Conservation (phyloP, 2,888 invertebrate species). For the Cephus pulcher region DNA sequence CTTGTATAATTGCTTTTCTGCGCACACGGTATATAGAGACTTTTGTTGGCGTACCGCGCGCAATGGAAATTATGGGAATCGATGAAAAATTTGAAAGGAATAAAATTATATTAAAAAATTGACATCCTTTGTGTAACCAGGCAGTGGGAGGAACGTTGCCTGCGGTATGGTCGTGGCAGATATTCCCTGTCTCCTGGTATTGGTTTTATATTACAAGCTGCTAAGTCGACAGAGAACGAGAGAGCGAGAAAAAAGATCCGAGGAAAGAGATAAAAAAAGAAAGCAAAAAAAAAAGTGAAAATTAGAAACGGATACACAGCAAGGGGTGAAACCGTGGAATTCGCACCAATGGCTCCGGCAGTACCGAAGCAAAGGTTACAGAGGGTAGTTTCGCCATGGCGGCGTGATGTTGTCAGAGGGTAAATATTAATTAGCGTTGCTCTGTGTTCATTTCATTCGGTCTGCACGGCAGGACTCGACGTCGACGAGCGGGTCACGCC, state of each 20-base stretch:
- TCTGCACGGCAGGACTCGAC: conserved; percentile 21
- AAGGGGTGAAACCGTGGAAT: background rate
- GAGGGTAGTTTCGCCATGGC: conserved; percentile 39
- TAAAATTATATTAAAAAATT: background rate
- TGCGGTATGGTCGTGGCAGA: no score
- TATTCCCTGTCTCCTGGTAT: background rate
- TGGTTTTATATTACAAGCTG: background rate
- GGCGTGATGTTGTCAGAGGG: conserved; percentile 59
- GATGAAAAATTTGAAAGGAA: background rate
- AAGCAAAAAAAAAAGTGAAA: conserved; percentile 7
- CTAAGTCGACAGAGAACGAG: background rate
- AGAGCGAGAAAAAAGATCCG: background rate
- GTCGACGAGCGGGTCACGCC: conserved; percentile 16
- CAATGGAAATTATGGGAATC: background rate
- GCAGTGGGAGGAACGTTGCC: no score
- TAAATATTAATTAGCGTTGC: conserved; percentile 65
- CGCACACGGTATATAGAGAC: background rate
- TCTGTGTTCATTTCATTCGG: conserved; percentile 58
- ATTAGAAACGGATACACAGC: background rate
- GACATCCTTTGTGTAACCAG: background rate
- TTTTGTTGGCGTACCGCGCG: background rate
- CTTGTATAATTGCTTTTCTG: background rate
- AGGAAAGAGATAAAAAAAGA: conserved; percentile 9
- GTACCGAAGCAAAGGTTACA: background rate
- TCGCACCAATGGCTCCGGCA: background rate